These are phyloP conservation scores for Pristionchus japonicus DNA, from an alignment of 2,888 invertebrate genomes.

Conservation along the genomic window DNA sequence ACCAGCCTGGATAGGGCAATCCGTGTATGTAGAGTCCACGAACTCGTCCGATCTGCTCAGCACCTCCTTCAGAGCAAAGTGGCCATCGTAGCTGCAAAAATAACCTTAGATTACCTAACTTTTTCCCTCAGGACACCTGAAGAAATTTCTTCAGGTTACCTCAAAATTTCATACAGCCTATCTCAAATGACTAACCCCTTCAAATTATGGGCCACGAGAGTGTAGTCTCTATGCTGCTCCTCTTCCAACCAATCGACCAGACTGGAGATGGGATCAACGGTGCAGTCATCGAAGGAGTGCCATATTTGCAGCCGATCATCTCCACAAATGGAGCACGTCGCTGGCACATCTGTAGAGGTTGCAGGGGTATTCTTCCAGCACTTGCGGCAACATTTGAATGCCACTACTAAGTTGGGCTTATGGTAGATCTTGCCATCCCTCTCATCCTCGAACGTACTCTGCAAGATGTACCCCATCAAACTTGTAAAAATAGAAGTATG, in stretches of 20 bases:
- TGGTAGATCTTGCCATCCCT: not conserved
- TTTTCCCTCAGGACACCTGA: not conserved
- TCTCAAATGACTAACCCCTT: not conserved
- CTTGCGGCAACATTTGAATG: not conserved
- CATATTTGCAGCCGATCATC: not conserved
- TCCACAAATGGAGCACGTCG: not conserved
- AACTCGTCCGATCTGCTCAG: not conserved
- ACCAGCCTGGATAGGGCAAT: not conserved
- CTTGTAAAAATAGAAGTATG: too few species aligned
- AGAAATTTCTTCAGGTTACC: too few species aligned
- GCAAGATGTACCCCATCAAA: too few species aligned
- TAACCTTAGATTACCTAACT: not conserved
- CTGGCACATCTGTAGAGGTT: not conserved
- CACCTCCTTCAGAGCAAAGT: not conserved
- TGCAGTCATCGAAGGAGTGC: not conserved
- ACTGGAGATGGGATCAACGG: not conserved
- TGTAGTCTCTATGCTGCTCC: not conserved
- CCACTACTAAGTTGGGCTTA: not conserved
- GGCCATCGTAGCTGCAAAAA: constrained; percentile 8
- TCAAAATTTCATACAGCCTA: too few species aligned
- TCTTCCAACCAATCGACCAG: not conserved
- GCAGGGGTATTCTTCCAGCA: not conserved
- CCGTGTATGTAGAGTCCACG: not conserved
- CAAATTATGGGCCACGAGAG: not conserved
- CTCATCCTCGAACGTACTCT: not conserved